Percentiles rank a stretch among this genome's conserved stretches.
phyloP scores from a whole-genome alignment of 2,113 vertebrate genomes.

The Takifugu bimaculatus region DNA sequence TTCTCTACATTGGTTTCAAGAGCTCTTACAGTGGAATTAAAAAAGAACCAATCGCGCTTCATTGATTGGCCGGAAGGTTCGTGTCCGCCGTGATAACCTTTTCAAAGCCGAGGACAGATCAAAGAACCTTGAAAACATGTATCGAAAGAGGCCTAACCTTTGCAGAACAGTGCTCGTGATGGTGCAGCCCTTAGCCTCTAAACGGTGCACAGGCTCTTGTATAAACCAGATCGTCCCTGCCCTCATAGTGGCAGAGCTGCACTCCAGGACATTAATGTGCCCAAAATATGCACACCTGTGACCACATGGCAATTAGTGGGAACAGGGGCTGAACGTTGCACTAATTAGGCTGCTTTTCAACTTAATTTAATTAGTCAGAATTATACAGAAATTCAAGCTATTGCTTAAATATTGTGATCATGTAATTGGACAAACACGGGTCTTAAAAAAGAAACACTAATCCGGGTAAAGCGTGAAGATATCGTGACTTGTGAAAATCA shows the following conservation, averaged over 20 bases:
- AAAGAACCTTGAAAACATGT: conserved; percentile 20
- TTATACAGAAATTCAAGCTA: no score
- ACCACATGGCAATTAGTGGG: conserved; percentile 7
- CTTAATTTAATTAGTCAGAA: neutral
- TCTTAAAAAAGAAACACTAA: neutral
- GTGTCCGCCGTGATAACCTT: conserved; percentile 20
- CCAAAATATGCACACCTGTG: conserved; percentile 52
- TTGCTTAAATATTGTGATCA: no score
- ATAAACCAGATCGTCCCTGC: conserved; percentile 10
- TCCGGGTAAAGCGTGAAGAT: neutral
- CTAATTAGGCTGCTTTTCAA: neutral
- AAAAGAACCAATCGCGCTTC: neutral
- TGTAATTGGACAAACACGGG: no score
- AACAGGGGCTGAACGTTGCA: neutral
- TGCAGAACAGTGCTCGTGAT: conserved; percentile 13
- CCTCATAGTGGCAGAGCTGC: conserved; percentile 26
- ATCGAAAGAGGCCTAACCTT: conserved; percentile 21
- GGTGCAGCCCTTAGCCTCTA: conserved; percentile 22
- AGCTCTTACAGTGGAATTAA: no score
- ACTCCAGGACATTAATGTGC: conserved; percentile 9
- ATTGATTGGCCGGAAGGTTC: neutral
- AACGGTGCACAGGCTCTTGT: conserved; percentile 19
- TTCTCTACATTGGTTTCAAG: no score
- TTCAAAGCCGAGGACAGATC: conserved; percentile 3
- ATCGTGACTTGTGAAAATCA: neutral